Evolutionary conservation across 2,113 vertebrate species (phyloP).

Genomic region (Sinocyclocheilus rhinocerous): DNA sequence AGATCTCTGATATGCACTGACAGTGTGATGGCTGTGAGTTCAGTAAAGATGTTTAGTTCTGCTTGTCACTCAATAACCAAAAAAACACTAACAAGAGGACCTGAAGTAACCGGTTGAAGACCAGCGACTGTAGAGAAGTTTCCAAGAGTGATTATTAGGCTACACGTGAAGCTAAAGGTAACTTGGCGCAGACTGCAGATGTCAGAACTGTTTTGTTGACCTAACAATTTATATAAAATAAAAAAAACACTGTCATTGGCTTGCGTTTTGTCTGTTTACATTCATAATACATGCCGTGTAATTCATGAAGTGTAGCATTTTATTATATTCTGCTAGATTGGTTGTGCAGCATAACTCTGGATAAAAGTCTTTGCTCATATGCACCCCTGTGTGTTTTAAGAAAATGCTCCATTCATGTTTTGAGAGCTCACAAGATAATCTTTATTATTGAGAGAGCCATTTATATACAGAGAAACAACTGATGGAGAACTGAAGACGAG

Average conservation of each 20-base stretch:
- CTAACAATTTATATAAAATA: constrained; percentile 70
- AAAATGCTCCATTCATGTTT: neutral
- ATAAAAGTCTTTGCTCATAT: neutral
- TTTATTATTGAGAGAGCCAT: constrained; percentile 73
- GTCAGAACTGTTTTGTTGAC: constrained; percentile 51
- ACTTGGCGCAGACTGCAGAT: constrained; percentile 39
- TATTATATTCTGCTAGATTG: too few relatives aligned
- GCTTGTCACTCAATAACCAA: neutral
- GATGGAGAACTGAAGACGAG: constrained; percentile 1
- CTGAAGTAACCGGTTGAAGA: neutral
- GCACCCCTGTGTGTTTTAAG: neutral
- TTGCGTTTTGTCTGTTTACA: constrained; percentile 24
- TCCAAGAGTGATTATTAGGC: too few relatives aligned
- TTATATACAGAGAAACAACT: constrained; percentile 59
- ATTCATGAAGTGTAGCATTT: neutral
- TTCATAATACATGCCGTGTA: neutral
- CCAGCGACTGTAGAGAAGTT: too few relatives aligned
- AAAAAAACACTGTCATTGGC: constrained; percentile 29
- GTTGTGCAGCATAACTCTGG: neutral
- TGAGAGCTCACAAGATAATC: constrained; percentile 53
- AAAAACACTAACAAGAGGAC: neutral
- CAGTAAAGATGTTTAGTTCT: constrained; percentile 19
- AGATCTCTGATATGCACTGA: too few relatives aligned
- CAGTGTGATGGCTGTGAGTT: neutral
- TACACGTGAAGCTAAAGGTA: neutral